Evolutionary conservation across 2,797 vertebrate genomes (phyloP).

Genomic region (Lepilemur ruficaudatus): DNA sequence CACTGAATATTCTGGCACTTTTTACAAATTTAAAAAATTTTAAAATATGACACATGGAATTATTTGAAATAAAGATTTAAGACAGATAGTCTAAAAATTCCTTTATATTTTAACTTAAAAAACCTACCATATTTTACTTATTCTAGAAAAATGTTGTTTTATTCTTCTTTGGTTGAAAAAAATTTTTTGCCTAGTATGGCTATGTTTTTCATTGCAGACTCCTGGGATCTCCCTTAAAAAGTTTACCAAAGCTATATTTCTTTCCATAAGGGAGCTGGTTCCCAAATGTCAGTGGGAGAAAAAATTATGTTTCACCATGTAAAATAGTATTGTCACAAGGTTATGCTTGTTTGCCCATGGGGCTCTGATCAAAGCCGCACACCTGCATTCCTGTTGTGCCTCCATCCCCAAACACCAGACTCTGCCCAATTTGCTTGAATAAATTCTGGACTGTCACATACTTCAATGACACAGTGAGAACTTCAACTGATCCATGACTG

Average conservation of each 20-base stretch:
- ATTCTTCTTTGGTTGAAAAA: background rate
- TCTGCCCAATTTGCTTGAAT: background rate
- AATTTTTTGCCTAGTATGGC: background rate
- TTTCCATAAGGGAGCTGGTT: background rate
- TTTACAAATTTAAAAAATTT: background rate
- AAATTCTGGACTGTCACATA: background rate
- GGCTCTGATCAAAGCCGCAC: background rate
- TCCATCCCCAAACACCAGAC: background rate
- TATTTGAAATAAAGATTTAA: constrained; percentile 8
- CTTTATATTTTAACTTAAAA: background rate
- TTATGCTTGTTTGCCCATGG: background rate
- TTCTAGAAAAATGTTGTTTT: background rate
- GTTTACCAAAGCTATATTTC: background rate
- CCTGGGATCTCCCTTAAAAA: constrained; percentile 3
- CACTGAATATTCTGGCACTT: background rate
- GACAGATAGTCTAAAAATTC: background rate
- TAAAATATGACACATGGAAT: background rate
- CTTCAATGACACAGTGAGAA: background rate
- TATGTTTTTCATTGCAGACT: background rate
- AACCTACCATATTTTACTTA: background rate
- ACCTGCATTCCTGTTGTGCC: background rate
- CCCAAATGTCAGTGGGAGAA: background rate
- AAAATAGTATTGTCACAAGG: background rate
- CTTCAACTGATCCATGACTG: background rate
- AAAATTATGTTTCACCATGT: background rate